Percentiles rank a stretch among this genome's conserved stretches.
Conservation (phyloP, 2,113 vertebrate species). For the Atrichornis clamosus region DNA sequence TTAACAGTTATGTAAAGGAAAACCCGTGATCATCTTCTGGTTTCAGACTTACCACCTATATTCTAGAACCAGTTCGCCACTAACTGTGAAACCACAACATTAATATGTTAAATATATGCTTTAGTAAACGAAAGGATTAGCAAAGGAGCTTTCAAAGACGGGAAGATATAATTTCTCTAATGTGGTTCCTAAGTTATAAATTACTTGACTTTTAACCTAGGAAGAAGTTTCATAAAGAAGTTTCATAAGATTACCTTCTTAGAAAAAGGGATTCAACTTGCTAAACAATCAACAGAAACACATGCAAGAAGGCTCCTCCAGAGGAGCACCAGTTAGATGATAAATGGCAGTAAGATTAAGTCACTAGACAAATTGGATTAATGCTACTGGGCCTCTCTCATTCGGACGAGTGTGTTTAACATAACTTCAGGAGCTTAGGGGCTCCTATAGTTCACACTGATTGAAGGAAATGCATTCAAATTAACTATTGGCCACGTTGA, state of each 20-base stretch:
- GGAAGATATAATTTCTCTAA: neutral
- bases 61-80: neutral
- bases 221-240: neutral
- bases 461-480: neutral
- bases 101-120: neutral
- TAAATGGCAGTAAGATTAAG: neutral
- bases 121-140: neutral
- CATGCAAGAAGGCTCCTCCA: neutral
- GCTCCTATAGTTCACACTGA: neutral
- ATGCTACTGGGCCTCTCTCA: neutral
- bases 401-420: neutral
- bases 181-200: neutral
- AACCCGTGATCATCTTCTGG: neutral
- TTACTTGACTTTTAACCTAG: neutral
- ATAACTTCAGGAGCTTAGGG: neutral
- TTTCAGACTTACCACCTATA: neutral
- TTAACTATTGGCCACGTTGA: neutral
- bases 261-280: neutral
- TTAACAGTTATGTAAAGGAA: neutral
- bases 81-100: conserved; percentile 13
- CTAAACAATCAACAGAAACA: neutral
- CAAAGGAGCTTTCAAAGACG: conserved; percentile 7
- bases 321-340: neutral
- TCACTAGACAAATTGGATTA: conserved; percentile 18
- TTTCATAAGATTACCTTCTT: conserved; percentile 17